Base-by-base conservation (phyloP, 2,888 invertebrate genomes). In the Drosophila meridiana region DNA sequence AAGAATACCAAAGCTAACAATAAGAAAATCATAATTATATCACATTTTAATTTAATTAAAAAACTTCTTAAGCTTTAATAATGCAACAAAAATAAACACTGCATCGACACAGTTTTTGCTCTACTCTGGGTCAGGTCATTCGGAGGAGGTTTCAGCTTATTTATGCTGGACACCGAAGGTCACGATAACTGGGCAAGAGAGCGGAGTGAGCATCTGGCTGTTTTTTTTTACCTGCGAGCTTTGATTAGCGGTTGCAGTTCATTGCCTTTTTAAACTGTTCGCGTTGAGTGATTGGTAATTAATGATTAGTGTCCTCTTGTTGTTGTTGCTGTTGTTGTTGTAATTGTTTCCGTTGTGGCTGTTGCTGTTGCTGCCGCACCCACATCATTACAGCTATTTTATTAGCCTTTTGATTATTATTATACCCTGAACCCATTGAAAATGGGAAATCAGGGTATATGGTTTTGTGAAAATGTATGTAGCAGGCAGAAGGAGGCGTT, bases 211-310 rank as follows among this genome's bases (percentile, higher is more conserved):
- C 48, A 30, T 30, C 48, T 40, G 55, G 6, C 34, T 30, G n/a
- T 26, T 30, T 7, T 45, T 34, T 28, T 59, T 52, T 55, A 62
- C 62, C 70, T 67, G 58, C 11, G 30, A 52, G 67, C 60, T 48
- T 92, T 91, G 91, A 91, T 91, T 91, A 91, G 91, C 91, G 91
- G 91, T 91, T 91, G 83, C 82, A 78, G 86, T 80, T 88, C 82
- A 80, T 87, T 83, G 85, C 73, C 80, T 81, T 78, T 90, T 82
- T 81, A 84, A 87, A 87, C 80, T 76, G 82, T 77, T 77, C 81
- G 53, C 62, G 28, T 50, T 77, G 69, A 68, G 58, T 68, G 73
- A 74, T 78, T 48, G 48, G n/a, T 30, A n/a, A 48, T n/a, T 45
- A 45, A n/a, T n/a, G 48, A 48, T 30, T 45, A 45, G 36, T 45